phyloP scores from a whole-genome alignment of 2,888 invertebrate species.

The Andrena praecox region DNA sequence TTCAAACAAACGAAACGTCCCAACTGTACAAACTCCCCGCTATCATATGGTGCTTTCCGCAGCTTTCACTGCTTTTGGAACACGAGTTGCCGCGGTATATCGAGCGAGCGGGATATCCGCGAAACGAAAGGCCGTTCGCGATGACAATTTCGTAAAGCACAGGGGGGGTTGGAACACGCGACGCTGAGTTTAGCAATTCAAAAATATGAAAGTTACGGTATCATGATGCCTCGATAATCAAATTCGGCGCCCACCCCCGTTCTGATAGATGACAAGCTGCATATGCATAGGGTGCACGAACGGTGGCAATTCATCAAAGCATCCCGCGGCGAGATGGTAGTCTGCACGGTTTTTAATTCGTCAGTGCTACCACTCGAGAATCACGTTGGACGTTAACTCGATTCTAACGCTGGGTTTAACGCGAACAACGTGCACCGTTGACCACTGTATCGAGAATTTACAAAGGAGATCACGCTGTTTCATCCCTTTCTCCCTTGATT shows the following conservation, averaged over 20 bases:
- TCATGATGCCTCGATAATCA: slow-evolving; percentile 27
- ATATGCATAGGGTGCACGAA: slow-evolving; percentile 56
- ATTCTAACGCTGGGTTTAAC: not conserved
- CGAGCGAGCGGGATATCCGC: not conserved
- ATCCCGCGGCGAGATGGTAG: slow-evolving; percentile 41
- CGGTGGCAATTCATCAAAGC: slow-evolving; percentile 57
- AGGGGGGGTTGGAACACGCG: not conserved
- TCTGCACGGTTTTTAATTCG: slow-evolving; percentile 55
- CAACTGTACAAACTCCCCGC: no score
- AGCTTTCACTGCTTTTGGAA: not conserved
- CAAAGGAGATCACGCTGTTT: not conserved
- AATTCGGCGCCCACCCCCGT: slow-evolving; percentile 22
- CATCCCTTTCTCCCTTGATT: no score
- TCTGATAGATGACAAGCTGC: slow-evolving; percentile 31
- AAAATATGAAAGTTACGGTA: not conserved
- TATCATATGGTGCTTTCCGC: not conserved
- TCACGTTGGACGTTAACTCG: not conserved
- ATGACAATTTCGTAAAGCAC: not conserved
- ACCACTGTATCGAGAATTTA: not conserved
- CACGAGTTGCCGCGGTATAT: not conserved
- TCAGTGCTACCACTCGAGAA: slow-evolving; percentile 18
- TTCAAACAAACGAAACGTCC: not conserved
- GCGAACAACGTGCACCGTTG: not conserved
- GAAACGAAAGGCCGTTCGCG: not conserved
- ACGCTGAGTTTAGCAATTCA: not conserved